A percentile compares a stretch with the other conserved stretches of the same genome.
These are phyloP conservation scores for Cuniculus paca DNA, from an alignment of 2,797 vertebrate genomes.

Conservation along the genomic window DNA sequence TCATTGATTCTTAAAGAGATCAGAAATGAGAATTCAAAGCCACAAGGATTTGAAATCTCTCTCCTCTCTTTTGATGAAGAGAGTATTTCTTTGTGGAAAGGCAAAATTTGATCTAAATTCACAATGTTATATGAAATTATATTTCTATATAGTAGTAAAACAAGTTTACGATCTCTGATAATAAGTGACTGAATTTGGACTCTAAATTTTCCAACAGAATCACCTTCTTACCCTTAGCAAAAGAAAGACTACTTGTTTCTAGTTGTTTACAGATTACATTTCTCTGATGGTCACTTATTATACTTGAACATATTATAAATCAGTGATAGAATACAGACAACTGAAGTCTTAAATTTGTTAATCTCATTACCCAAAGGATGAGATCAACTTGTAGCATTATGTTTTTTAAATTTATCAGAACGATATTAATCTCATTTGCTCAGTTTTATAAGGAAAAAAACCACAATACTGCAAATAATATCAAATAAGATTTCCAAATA, in stretches of 20 bases:
- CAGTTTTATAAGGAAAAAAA: neutral
- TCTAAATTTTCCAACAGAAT: constrained; percentile 48
- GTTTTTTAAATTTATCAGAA: constrained; percentile 52
- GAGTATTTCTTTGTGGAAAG: neutral
- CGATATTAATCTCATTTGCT: neutral
- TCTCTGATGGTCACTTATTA: neutral
- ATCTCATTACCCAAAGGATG: constrained; percentile 12
- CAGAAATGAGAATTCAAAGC: constrained; percentile 51
- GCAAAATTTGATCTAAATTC: constrained; percentile 9
- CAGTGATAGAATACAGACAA: constrained; percentile 3
- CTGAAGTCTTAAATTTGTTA: constrained; percentile 43
- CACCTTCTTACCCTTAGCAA: constrained; percentile 1
- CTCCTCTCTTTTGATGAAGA: neutral
- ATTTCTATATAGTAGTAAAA: neutral
- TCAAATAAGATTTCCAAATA: constrained; percentile 54
- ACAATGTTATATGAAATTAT: neutral
- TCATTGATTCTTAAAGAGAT: neutral
- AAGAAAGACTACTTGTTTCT: neutral
- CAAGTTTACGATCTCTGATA: neutral
- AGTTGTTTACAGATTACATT: neutral
- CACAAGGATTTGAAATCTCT: neutral
- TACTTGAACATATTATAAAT: neutral
- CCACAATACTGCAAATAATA: constrained; percentile 20
- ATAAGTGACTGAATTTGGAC: constrained; percentile 19
- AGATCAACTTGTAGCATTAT: constrained; percentile 23